Percentiles rank a stretch among this genome's conserved stretches.
Conservation (phyloP, 1,140 invertebrate genomes). For the Drosophila jambulina region DNA sequence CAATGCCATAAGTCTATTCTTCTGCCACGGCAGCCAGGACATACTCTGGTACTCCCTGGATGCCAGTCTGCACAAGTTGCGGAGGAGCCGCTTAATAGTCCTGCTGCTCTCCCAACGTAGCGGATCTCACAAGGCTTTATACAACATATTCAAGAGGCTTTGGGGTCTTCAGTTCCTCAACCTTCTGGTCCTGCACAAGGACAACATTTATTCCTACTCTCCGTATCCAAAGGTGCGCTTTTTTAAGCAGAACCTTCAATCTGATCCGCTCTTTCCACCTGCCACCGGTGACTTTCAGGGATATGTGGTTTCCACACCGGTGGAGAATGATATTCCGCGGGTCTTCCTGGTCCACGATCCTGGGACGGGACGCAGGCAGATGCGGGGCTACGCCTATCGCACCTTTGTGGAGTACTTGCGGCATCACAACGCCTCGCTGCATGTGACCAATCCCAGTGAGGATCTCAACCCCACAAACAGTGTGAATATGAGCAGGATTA, state of each 20-base stretch:
- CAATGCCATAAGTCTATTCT: constrained; percentile 53
- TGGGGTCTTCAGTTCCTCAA: constrained; percentile 64
- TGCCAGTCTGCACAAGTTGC: constrained; percentile 46
- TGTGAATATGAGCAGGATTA: constrained; percentile 63
- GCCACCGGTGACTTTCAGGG: constrained; percentile 34
- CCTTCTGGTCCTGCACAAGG: constrained; percentile 50
- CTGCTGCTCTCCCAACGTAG: constrained; percentile 6
- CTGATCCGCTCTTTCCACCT: constrained; percentile 35
- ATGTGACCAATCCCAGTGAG: constrained; percentile 49
- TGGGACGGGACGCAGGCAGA: constrained; percentile 9
- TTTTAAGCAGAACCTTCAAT: constrained; percentile 12
- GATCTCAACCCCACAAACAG: constrained; percentile 33
- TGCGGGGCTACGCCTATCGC: constrained; percentile 68
- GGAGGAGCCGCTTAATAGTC: constrained; percentile 46
- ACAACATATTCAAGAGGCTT: constrained; percentile 43
- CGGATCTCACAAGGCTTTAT: constrained; percentile 12
- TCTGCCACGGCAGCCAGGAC: constrained; percentile 54
- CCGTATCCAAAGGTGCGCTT: constrained; percentile 60
- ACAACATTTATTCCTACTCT: constrained; percentile 52
- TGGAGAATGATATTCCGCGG: constrained; percentile 75
- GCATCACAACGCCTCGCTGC: constrained; percentile 62
- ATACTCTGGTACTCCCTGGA: constrained; percentile 56
- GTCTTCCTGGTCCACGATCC: constrained; percentile 56
- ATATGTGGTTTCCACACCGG: constrained; percentile 68
- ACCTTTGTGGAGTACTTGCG: constrained; percentile 64